Base-by-base conservation (phyloP, 2,888 invertebrate genomes). In the Pheosia tremula region DNA sequence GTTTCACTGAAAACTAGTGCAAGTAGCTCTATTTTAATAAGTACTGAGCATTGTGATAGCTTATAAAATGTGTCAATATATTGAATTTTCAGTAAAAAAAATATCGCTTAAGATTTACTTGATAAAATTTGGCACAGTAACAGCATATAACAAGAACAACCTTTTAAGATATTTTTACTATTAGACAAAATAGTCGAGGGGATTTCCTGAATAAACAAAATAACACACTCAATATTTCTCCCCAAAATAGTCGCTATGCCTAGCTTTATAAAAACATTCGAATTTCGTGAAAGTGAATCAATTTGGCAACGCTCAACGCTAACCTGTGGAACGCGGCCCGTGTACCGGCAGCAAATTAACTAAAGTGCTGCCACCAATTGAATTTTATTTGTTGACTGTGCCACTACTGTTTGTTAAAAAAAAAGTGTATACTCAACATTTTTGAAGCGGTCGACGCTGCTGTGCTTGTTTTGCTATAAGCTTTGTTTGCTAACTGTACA, bases 291-390 rank as follows among this genome's bases (percentile, higher is more conserved):
- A 64, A 71, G 59, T 58, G 68, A 66, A 66, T 72, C 71, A 73
- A 76, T 72, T 78, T 78, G 77, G 77, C 78, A 72, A 58, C 61
- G 69, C 39, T 50, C 66, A 4, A 62, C 59, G 64, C 60, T 66
- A 71, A 78, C 77, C 78, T 77, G 77, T 77, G 52, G 77, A 68
- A 50, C 55, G 59, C 53, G 59, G 69, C 24, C 58, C 62, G 62
- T 67, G 70, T 71, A 77, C 66, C 52, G 71, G 60, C 62, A 67
- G 69, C 67, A 75, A 68, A 75, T 68, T 71, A 68, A 70, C 65
- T 72, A 60, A 67, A 77, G 63, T 67, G 66, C 56, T 49, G n/a
- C 39, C 54, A 63, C 63, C 58, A 66, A 64, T 65, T 74, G 58
- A 63, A 70, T 74, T 75, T 68, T 68, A 67, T 76, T 73, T 65